Evolutionary conservation across 2,797 vertebrate species (phyloP).

Genomic region (Notolepis coatsorum): DNA sequence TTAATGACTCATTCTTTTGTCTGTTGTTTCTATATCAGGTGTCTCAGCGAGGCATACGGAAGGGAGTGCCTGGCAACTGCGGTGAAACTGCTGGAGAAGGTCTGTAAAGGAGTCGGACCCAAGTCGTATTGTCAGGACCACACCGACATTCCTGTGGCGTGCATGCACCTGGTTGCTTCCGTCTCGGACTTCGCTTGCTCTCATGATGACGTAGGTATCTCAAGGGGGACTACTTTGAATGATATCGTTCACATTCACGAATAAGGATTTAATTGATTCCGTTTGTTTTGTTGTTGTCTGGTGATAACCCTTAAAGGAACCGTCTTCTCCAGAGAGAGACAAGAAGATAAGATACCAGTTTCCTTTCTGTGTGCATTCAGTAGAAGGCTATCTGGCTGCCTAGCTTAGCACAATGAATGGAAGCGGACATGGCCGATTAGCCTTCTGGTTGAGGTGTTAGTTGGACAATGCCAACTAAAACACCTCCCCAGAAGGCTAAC

Average conservation of each 20-base stretch:
- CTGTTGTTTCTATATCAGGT: conserved; percentile 41
- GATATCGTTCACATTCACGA: neutral
- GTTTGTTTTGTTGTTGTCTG: neutral
- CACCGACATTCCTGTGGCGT: conserved; percentile 63
- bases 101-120: conserved; percentile 64
- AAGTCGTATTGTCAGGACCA: rapidly evolving
- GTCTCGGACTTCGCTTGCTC: conserved; percentile 61
- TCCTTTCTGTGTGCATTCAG: too few relatives aligned
- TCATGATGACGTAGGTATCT: conserved; percentile 58
- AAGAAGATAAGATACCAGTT: too few relatives aligned
- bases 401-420: too few relatives aligned
- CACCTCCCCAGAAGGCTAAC: too few relatives aligned
- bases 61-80: conserved; percentile 66
- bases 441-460: too few relatives aligned
- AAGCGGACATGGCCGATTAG: too few relatives aligned
- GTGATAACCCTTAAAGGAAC: conserved; percentile 30
- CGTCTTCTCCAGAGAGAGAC: too few relatives aligned
- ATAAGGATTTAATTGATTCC: neutral
- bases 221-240: neutral
- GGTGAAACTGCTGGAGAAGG: conserved; percentile 77
- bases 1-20: neutral
- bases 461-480: too few relatives aligned
- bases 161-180: conserved; percentile 71
- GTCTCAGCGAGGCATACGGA: conserved; percentile 49
- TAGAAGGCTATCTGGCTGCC: too few relatives aligned